Evolutionary conservation across 2,797 vertebrate genomes (phyloP), one percentile per base, ranked within the genome.

Genomic region (Glossophaga mutica): DNA sequence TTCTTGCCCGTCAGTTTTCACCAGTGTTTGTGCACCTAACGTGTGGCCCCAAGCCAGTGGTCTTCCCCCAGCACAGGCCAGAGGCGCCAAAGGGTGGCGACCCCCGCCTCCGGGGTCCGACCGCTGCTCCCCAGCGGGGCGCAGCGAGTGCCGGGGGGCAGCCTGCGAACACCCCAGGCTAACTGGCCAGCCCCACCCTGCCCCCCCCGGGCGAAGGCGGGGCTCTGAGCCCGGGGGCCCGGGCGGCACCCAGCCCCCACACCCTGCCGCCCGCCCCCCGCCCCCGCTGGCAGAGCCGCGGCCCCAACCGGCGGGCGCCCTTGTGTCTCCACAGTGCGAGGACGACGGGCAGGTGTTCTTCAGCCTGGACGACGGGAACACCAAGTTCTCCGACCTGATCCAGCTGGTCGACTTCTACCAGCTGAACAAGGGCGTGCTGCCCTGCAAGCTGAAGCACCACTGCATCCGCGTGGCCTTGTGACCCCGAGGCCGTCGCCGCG

Each of bases 361-460:
- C 98, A 99, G 99, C 98, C 99, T 99, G 50, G 99, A 99, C 83
- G 99, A 99, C 18, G 99, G 99, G 70, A 99, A 99, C 99, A 99
- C 99, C 98, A 99, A 99, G 98, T 99, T 99, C 98, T 99, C 99
- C 16, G 99, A 99, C 98, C 98, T 99, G 98, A 99, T 99, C 98
- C 99, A 99, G 97, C 99, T 99, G 98, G 99, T 99, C 97, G 99
- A 99, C 98, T 99, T 99, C 97, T 99, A 99, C 99, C 99, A 99
- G 99, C 99, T 99, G 97, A 99, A 99, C 99, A 99, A 99, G 98
- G 99, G 99, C 96, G 99, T 99, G 96, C 99, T 99, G 98, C 99
- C 99, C 96, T 99, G 99, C 99, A 99, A 99, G 98, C 99, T 99
- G 97, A 99, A 99, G 98, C 99, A 99, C 98, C 99, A 99, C 96